A percentile compares a stretch with the other conserved stretches of the same genome.
phyloP scores from a whole-genome alignment of 2,797 vertebrate genomes.

The Sarcophilus harrisii region DNA sequence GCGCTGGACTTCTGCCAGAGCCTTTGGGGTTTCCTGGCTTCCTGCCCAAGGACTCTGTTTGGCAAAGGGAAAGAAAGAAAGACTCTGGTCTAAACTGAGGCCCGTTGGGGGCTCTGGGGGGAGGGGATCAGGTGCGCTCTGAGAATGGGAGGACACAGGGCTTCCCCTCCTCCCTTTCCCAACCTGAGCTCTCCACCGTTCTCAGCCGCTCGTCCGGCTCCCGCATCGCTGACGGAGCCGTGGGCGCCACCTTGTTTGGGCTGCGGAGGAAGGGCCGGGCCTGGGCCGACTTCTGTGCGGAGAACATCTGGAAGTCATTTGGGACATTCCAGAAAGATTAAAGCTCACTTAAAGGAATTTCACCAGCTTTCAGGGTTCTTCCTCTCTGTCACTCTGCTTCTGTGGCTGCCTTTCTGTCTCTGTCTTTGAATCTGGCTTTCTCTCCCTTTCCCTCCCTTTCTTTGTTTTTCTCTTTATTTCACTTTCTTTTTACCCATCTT shows the following conservation, averaged over 20 bases:
- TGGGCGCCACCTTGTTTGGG: constrained; percentile 88
- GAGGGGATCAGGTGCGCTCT: constrained; percentile 81
- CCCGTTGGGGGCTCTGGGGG: constrained; percentile 79
- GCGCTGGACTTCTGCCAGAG: constrained; percentile 77
- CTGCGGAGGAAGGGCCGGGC: constrained; percentile 88
- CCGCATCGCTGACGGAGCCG: constrained; percentile 86
- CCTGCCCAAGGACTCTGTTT: constrained; percentile 82
- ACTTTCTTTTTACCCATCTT: too few relatives aligned
- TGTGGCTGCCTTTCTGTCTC: too few relatives aligned
- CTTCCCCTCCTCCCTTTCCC: constrained; percentile 58
- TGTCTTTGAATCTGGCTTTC: too few relatives aligned
- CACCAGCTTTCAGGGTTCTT: constrained; percentile 81
- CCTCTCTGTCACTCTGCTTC: constrained; percentile 61
- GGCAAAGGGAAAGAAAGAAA: constrained; percentile 80
- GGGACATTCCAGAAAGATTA: constrained; percentile 92
- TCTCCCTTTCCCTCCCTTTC: too few relatives aligned
- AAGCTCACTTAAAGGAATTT: constrained; percentile 91
- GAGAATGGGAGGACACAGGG: constrained; percentile 70
- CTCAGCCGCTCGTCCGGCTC: constrained; percentile 89
- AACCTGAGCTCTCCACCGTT: constrained; percentile 89
- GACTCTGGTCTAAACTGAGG: constrained; percentile 83
- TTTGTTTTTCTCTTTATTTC: too few relatives aligned
- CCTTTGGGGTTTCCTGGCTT: constrained; percentile 80
- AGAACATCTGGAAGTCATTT: constrained; percentile 94
- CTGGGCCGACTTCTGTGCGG: constrained; percentile 91